phyloP scores from a whole-genome alignment of 2,797 vertebrate genomes.

The Rhodeus uyekii region DNA sequence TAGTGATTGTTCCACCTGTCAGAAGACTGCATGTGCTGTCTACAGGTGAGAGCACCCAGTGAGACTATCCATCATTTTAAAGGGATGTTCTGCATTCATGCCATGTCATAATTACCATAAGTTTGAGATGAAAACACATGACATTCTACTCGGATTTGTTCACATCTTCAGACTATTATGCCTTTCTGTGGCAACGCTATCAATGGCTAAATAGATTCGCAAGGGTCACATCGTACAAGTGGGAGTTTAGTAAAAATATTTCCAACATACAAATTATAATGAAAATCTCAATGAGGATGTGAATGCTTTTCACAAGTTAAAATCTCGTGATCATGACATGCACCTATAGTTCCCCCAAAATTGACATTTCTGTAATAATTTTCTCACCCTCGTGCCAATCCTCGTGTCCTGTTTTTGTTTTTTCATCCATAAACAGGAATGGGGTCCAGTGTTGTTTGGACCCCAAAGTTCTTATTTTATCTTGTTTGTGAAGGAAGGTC shows the following conservation, averaged over 20 bases:
- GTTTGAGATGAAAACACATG: background rate
- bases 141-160: background rate
- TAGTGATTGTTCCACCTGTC: conserved; percentile 90
- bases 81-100: background rate
- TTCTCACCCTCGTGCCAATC: background rate
- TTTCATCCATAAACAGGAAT: background rate
- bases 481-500: background rate
- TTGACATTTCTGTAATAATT: background rate
- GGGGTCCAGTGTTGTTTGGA: background rate
- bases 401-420: background rate
- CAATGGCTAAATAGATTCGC: background rate
- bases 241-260: background rate
- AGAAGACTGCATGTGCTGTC: conserved; percentile 94
- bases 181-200: background rate
- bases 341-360: background rate
- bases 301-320: background rate
- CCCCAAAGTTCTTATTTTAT: background rate
- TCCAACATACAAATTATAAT: too few relatives aligned
- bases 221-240: background rate
- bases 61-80: background rate
- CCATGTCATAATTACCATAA: background rate
- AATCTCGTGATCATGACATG: background rate
- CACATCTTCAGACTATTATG: background rate
- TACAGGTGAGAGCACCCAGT: conserved; percentile 86
- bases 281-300: background rate